Conservation (phyloP, 2,888 invertebrate species). For the Drosophila flavopinicola region DNA sequence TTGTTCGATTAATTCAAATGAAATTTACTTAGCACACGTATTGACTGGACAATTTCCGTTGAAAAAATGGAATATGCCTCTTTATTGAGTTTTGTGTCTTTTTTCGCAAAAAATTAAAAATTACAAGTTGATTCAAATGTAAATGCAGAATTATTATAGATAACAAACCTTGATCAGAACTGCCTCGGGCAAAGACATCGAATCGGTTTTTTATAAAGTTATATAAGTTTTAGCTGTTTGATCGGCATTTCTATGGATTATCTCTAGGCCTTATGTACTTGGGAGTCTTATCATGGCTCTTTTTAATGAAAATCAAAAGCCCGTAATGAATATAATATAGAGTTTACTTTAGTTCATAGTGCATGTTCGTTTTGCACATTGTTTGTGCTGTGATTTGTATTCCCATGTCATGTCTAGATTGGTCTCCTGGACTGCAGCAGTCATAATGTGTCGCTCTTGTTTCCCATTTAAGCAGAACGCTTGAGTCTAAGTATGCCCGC, state of each 20-base stretch:
- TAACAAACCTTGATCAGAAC: too few relatives aligned
- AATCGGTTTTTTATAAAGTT: too few relatives aligned
- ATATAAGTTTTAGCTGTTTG: too few relatives aligned
- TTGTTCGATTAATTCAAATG: conserved; percentile 5
- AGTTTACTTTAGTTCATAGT: background rate
- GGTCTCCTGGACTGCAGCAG: conserved; percentile 7
- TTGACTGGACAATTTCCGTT: conserved; percentile 6
- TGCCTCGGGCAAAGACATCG: too few relatives aligned
- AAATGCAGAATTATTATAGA: too few relatives aligned
- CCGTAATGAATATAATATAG: too few relatives aligned
- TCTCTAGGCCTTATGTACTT: too few relatives aligned
- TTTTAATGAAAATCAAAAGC: too few relatives aligned
- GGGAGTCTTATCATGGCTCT: too few relatives aligned
- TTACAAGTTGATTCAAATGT: too few relatives aligned
- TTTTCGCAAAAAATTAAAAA: too few relatives aligned
- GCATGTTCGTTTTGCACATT: conserved; percentile 1
- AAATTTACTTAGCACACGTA: conserved; percentile 1
- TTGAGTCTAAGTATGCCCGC: conserved; percentile 47
- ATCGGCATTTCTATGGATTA: too few relatives aligned
- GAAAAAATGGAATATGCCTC: background rate
- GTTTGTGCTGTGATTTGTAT: conserved; percentile 9
- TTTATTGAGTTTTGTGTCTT: background rate
- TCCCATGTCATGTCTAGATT: background rate
- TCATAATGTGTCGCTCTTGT: conserved; percentile 43
- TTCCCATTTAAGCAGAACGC: conserved; percentile 32